A percentile compares a stretch with the other conserved stretches of the same genome.
phyloP scores from a whole-genome alignment of 1,140 invertebrate species.

The Cecropterus lyciades region DNA sequence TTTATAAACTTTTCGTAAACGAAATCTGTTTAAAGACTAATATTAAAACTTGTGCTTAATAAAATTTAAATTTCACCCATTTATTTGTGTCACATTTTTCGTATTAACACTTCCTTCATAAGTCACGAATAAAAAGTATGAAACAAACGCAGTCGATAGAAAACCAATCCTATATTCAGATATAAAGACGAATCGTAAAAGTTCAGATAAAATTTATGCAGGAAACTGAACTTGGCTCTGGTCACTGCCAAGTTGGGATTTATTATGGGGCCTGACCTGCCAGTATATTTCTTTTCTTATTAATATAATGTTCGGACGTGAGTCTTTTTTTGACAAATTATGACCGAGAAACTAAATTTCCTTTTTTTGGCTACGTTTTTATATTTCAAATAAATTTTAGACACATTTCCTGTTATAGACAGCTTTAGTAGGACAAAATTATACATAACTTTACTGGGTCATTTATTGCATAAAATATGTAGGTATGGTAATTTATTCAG shows the following conservation, averaged over 20 bases:
- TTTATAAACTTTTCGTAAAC: too few relatives aligned
- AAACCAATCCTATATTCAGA: conserved; percentile 14
- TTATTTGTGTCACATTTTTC: too few relatives aligned
- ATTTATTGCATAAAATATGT: conserved; percentile 4
- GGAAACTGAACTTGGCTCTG: conserved; percentile 20
- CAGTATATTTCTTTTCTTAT: conserved; percentile 24
- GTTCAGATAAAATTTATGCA: conserved; percentile 25
- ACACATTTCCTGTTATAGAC: too few relatives aligned
- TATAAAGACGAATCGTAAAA: conserved; percentile 23
- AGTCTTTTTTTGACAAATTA: conserved; percentile 12
- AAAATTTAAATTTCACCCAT: too few relatives aligned
- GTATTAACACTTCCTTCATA: too few relatives aligned
- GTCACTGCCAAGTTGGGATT: conserved; percentile 25
- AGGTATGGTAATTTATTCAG: conserved; percentile 2
- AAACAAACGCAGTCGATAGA: not conserved
- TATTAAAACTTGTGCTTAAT: too few relatives aligned
- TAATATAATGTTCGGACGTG: conserved; percentile 21
- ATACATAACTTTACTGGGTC: conserved; percentile 10
- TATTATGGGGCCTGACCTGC: conserved; percentile 21
- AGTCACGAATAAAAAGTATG: not conserved
- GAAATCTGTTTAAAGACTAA: too few relatives aligned
- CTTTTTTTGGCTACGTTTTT: too few relatives aligned
- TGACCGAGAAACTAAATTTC: not conserved
- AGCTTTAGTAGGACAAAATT: too few relatives aligned
- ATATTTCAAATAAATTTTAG: too few relatives aligned